Evolutionary conservation across 2,888 invertebrate species (phyloP).

Genomic region (Watsonalla binaria): DNA sequence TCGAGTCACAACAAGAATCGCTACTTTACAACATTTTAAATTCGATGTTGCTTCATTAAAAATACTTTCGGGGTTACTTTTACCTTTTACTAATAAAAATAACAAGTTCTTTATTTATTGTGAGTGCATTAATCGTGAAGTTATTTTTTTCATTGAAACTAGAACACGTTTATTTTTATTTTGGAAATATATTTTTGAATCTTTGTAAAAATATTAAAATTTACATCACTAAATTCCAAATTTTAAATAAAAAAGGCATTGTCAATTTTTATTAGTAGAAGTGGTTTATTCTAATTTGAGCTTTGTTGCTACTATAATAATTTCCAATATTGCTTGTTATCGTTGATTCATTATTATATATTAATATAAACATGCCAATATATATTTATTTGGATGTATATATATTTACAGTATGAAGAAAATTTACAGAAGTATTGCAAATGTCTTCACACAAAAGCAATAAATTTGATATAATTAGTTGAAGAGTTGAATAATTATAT

Average conservation of each 20-base stretch:
- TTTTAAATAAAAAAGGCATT: no score
- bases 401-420: conserved; percentile 16
- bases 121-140: neutral
- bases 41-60: conserved; percentile 66
- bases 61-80: conserved; percentile 52
- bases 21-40: conserved; percentile 69
- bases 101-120: conserved; percentile 4
- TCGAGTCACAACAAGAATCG: conserved; percentile 65
- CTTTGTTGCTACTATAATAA: conserved; percentile 50
- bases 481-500: no score
- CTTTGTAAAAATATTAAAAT: no score
- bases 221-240: no score
- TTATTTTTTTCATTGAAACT: neutral
- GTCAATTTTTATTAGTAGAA: conserved; percentile 42
- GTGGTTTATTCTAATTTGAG: conserved; percentile 64
- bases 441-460: conserved; percentile 11
- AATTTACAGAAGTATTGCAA: conserved; percentile 19
- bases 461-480: conserved; percentile 28
- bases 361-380: conserved; percentile 6
- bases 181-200: no score
- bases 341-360: conserved; percentile 43
- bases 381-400: neutral
- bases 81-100: conserved; percentile 46
- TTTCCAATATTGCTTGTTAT: conserved; percentile 60
- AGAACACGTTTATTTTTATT: conserved; percentile 3